A percentile compares a stretch with the other conserved stretches of the same genome.
These are phyloP conservation scores for Herminia tarsipennalis DNA, from an alignment of 2,888 invertebrate genomes.

Conservation along the genomic window DNA sequence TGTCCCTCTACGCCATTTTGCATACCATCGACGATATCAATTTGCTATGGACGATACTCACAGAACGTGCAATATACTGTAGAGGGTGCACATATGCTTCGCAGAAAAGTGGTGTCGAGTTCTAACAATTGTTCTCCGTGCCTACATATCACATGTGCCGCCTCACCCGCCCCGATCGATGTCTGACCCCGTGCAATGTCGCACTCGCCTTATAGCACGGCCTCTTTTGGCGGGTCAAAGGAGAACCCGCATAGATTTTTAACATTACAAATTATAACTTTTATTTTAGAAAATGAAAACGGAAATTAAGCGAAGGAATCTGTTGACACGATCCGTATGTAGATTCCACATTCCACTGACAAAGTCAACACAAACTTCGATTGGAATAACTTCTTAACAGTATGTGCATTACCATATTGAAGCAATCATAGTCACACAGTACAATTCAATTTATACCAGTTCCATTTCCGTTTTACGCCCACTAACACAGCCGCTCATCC, in stretches of 20 bases:
- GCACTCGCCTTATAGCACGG: constrained; percentile 64
- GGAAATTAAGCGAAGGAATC: no score
- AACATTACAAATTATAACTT: no score
- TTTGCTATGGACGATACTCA: constrained; percentile 37
- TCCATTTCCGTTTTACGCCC: constrained; percentile 69
- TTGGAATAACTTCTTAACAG: constrained; percentile 52
- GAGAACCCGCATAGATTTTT: constrained; percentile 36
- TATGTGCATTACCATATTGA: constrained; percentile 63
- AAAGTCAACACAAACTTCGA: constrained; percentile 15
- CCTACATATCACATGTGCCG: constrained; percentile 48
- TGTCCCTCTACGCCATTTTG: constrained; percentile 25
- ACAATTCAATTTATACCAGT: constrained; percentile 76
- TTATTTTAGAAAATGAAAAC: no score
- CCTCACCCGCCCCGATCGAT: constrained; percentile 69
- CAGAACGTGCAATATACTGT: constrained; percentile 24
- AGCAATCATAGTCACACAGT: constrained; percentile 62
- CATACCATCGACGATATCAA: constrained; percentile 36
- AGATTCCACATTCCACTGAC: not conserved
- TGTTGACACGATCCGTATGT: no score
- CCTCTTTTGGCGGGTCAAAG: constrained; percentile 62
- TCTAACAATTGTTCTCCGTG: constrained; percentile 57
- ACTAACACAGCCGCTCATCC: constrained; percentile 63
- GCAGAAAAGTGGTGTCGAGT: constrained; percentile 45
- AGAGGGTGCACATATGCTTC: constrained; percentile 25
- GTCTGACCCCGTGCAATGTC: constrained; percentile 74